phyloP scores from a whole-genome alignment of 2,113 vertebrate genomes.

The Montifringilla adamsi region DNA sequence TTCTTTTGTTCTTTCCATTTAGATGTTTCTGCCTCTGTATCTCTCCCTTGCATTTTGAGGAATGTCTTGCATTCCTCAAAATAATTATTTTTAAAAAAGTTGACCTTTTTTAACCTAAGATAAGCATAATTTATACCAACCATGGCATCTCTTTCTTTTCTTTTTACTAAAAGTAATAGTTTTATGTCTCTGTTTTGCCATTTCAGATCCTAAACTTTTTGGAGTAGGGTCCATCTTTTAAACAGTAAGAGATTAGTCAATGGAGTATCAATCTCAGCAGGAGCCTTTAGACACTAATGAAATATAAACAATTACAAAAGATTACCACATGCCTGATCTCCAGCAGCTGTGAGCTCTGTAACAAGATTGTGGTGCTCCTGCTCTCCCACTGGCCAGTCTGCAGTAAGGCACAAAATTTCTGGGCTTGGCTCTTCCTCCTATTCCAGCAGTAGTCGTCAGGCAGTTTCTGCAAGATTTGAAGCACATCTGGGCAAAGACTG shows the following conservation, averaged over 20 bases:
- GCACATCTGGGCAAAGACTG: background rate
- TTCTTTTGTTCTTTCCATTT: background rate
- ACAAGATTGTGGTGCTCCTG: background rate
- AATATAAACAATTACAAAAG: constrained; percentile 18
- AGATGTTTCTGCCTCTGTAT: background rate
- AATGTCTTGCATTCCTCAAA: background rate
- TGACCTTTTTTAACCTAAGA: background rate
- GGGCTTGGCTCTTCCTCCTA: background rate
- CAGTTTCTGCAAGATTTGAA: background rate
- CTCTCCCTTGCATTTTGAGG: background rate
- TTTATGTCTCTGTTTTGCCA: background rate
- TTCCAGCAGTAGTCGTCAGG: background rate
- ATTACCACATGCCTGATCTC: background rate
- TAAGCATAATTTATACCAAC: background rate
- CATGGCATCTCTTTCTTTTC: background rate
- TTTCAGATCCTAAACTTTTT: background rate
- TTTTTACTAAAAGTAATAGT: background rate
- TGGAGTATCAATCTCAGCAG: background rate
- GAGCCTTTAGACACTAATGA: background rate
- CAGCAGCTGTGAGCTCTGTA: background rate
- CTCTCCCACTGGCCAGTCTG: background rate
- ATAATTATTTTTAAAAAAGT: background rate
- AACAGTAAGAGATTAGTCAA: background rate
- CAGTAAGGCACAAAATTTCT: background rate
- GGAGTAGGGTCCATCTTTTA: background rate